Base-by-base conservation (phyloP, 2,888 invertebrate genomes). In the Rhimphoctona megacephalus region DNA sequence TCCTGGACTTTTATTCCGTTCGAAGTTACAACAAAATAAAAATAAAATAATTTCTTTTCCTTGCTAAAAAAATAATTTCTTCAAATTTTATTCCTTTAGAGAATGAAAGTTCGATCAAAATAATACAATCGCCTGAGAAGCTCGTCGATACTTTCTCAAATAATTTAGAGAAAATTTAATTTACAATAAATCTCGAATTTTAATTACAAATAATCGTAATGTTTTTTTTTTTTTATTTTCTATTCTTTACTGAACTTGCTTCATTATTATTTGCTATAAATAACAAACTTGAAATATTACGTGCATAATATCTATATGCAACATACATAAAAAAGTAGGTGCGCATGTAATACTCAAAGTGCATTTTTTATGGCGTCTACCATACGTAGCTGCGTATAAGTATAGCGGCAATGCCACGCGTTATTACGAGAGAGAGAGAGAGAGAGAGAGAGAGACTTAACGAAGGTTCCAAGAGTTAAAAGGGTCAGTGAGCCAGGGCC, bases 401-500 rank as follows among this genome's bases (percentile, higher is more conserved):
- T 69, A 22, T 25, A 25, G 17, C 69, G 43, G 69, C 69, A 69
- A 69, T 46, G 30, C 69, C 14, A 19, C 46, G 70, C 30, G 43
- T 70, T 70, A 22, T 49, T 46, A 70, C 46, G 46, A 70, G 70
- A 70, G 30, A 30, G 61, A 30, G 61, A 61, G 61, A 30, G 30
- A 61, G 57, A 22, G 54, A 54, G 22, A 57, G 25, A 49, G 81
- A 81, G 83, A 66, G 52, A 52, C 30, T 25, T 17, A 25, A 54
- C 89, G 91, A 91, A 91, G 91, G 91, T 90, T 90, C 87, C 87
- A 76, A 87, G 78, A 67, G 36, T 88, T 90, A 92, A 92, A 92
- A 92, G 92, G 92, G 92, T 92, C 91, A 93, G 93, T 93, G 92
- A 93, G 93, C 92, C 93, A 93, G 92, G 93, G 93, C 91, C 93